Conservation (phyloP, 2,888 invertebrate species). For the Agriopis aurantiaria region DNA sequence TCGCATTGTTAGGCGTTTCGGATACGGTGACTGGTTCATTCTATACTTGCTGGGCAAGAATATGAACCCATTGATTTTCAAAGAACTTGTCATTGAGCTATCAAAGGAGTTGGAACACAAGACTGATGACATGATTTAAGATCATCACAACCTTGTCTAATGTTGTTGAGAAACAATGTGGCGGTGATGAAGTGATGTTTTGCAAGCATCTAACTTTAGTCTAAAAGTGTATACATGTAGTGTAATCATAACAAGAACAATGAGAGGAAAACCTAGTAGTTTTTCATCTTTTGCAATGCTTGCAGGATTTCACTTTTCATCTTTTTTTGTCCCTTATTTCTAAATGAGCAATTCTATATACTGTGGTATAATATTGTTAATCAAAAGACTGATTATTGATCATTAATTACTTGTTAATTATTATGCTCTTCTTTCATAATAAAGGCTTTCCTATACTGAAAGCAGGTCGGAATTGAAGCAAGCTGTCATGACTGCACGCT, state of each 20-base stretch:
- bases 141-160: no score
- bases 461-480: not conserved
- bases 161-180: no score
- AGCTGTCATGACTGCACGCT: no score
- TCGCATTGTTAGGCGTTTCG: slow-evolving; percentile 81
- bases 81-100: slow-evolving; percentile 87
- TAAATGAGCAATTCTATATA: no score
- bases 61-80: slow-evolving; percentile 89
- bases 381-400: slow-evolving; percentile 6
- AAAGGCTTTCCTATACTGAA: not conserved
- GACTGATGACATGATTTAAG: slow-evolving; percentile 62
- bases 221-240: no score
- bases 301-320: not conserved
- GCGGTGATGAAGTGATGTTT: not conserved
- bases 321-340: not conserved
- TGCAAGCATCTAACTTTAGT: not conserved
- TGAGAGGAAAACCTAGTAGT: no score
- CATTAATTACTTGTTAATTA: not conserved
- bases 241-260: no score
- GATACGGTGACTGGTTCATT: slow-evolving; percentile 92
- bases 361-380: slow-evolving; percentile 3
- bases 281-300: not conserved
- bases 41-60: slow-evolving; percentile 92
- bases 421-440: not conserved
- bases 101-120: slow-evolving; percentile 72